A percentile compares a stretch with the other conserved stretches of the same genome.
Conservation (phyloP, 2,888 invertebrate genomes). For the Ophion obscuratus region DNA sequence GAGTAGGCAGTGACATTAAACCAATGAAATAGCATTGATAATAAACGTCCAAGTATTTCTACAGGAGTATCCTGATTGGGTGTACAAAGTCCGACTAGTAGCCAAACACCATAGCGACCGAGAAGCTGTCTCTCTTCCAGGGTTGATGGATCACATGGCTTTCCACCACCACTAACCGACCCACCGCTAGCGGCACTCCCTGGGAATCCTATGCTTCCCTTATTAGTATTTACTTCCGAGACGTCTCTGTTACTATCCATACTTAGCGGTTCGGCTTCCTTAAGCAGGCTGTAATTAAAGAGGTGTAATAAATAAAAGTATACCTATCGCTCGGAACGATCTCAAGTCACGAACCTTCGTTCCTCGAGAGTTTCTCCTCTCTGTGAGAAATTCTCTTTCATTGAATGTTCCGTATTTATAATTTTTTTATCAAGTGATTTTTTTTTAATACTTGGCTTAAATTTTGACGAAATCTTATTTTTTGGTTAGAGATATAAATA, state of each 20-base stretch:
- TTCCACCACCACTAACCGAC: conserved; percentile 78
- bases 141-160: conserved; percentile 80
- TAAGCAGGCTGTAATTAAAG: conserved; percentile 87
- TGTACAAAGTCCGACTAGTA: conserved; percentile 96
- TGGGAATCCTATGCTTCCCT: conserved; percentile 81
- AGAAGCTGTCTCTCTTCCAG: conserved; percentile 95
- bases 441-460: too few species aligned
- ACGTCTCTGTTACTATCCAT: conserved; percentile 87
- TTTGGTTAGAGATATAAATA: too few species aligned
- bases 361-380: background rate
- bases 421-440: too few species aligned
- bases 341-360: conserved; percentile 42
- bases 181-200: conserved; percentile 81
- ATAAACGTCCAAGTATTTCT: conserved; percentile 93
- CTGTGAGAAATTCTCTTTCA: background rate
- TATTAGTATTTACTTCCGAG: conserved; percentile 83
- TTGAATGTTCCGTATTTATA: background rate
- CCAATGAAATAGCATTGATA: conserved; percentile 99
- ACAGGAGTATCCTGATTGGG: conserved; percentile 91
- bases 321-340: conserved; percentile 8
- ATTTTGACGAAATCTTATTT: background rate
- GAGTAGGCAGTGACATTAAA: conserved; percentile 99
- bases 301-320: conserved; percentile 57
- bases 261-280: conserved; percentile 95
- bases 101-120: conserved; percentile 98